phyloP scores from a whole-genome alignment of 2,113 vertebrate genomes.

The Lonchura striata region DNA sequence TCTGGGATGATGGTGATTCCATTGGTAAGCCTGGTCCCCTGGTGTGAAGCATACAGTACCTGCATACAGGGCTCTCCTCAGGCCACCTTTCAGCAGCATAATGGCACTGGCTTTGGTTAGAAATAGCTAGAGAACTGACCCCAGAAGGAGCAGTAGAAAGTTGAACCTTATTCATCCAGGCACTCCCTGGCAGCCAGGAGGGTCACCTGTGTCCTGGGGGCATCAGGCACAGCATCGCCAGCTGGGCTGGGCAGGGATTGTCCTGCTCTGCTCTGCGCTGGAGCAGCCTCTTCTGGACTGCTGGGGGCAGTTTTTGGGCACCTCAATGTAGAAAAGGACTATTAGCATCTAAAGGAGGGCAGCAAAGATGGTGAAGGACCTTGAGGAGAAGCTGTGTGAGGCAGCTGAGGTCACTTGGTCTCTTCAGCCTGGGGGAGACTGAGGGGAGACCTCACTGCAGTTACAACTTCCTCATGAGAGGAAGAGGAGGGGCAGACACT shows the following conservation, averaged over 20 bases:
- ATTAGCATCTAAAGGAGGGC: not conserved
- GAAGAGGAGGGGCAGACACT: not conserved
- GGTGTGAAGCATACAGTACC: not conserved
- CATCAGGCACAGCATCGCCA: not conserved
- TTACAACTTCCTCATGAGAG: not conserved
- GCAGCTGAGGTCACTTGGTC: not conserved
- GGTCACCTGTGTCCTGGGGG: fast-evolving
- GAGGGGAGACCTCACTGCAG: not conserved
- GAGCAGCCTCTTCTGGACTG: fast-evolving
- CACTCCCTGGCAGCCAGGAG: not conserved
- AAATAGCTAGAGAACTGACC: not conserved
- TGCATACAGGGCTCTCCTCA: not conserved
- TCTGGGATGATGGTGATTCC: conserved; percentile 68
- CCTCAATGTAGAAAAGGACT: not conserved
- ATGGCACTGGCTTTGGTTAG: not conserved
- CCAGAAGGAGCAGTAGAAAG: not conserved
- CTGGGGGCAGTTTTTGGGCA: not conserved
- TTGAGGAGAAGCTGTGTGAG: fast-evolving
- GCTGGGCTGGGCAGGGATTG: not conserved
- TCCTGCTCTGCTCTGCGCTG: not conserved
- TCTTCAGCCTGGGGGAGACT: not conserved
- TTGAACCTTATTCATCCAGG: not conserved
- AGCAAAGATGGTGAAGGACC: not conserved
- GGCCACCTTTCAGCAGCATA: not conserved
- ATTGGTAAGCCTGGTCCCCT: not conserved